Percentiles rank a stretch among this genome's conserved stretches.
Conservation (phyloP, 1,140 invertebrate genomes). For the Lucilia cuprina region DNA sequence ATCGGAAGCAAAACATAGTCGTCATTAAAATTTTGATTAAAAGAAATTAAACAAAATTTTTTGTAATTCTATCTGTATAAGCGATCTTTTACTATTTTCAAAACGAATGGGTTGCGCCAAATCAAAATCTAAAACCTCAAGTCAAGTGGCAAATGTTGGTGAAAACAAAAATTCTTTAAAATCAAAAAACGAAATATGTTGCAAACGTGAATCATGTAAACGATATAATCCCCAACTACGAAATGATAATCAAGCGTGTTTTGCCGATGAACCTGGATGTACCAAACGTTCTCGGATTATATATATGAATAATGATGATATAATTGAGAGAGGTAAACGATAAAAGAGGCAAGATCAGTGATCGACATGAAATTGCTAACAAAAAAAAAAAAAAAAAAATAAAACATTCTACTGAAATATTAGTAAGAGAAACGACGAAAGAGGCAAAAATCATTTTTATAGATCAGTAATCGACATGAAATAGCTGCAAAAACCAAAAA, state of each 20-base stretch:
- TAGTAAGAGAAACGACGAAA: too few species aligned
- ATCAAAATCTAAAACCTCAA: not conserved
- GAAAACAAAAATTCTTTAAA: not conserved
- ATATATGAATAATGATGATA: not conserved
- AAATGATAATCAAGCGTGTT: not conserved
- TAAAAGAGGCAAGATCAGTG: not conserved
- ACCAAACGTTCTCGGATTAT: not conserved
- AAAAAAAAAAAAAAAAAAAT: too few species aligned
- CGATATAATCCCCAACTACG: not conserved
- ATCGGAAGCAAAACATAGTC: too few species aligned
- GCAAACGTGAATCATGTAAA: not conserved
- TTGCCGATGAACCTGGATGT: not conserved
- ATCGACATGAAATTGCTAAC: too few species aligned
- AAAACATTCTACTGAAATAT: too few species aligned
- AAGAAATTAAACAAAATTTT: too few species aligned
- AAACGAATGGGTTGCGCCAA: conserved; percentile 6
- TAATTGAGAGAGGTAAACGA: not conserved
- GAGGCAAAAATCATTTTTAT: too few species aligned
- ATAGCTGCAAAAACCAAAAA: too few species aligned
- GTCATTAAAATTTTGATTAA: too few species aligned
- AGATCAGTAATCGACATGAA: too few species aligned
- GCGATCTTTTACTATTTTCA: not conserved
- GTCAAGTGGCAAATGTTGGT: too few species aligned
- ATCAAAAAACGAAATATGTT: not conserved
- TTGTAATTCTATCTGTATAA: too few species aligned